A percentile compares a stretch with the other conserved stretches of the same genome.
phyloP scores from a whole-genome alignment of 2,113 vertebrate genomes.

The Ivindomyrus marchei region DNA sequence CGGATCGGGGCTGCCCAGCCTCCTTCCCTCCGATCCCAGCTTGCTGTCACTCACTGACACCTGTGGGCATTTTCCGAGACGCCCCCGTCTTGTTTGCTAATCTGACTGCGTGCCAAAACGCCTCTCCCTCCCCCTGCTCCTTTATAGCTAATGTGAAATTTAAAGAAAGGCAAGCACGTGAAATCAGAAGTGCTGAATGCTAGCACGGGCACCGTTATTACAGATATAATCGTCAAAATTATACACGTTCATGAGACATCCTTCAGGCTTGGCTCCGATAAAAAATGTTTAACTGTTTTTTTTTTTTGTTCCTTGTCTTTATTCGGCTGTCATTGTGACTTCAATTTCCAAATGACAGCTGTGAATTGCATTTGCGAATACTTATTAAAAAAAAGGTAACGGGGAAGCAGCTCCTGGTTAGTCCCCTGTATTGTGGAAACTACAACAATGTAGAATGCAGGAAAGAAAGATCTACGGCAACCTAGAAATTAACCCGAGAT shows the following conservation, averaged over 20 bases:
- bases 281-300: not conserved
- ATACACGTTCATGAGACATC: not conserved
- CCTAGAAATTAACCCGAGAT: not conserved
- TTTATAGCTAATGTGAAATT: not conserved
- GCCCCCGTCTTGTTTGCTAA: not conserved
- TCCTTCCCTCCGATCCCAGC: not conserved
- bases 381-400: not conserved
- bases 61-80: not conserved
- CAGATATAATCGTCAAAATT: not conserved
- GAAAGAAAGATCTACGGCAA: not conserved
- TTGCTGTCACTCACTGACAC: not conserved
- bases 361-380: not conserved
- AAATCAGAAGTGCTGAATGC: not conserved
- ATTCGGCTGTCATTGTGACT: not conserved
- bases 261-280: not conserved
- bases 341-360: not conserved
- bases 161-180: not conserved
- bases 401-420: not conserved
- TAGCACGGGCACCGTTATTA: not conserved
- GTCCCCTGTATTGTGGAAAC: not conserved
- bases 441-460: not conserved
- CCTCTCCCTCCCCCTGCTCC: not conserved
- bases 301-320: not conserved
- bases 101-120: not conserved
- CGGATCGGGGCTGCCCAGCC: not conserved